Conservation (phyloP, 1,140 invertebrate species). For the Atta cephalotes region DNA sequence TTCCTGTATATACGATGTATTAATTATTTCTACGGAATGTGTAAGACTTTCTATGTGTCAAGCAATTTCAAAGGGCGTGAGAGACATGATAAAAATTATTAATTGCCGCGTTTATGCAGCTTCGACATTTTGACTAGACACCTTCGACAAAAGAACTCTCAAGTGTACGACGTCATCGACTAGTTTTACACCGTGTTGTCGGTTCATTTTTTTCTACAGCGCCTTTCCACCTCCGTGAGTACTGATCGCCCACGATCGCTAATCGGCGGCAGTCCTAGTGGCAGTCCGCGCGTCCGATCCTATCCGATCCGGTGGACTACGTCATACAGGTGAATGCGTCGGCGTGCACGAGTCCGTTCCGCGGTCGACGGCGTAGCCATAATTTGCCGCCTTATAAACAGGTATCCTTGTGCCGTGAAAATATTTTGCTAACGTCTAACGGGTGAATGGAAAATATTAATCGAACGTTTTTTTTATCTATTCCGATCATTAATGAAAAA, state of each 20-base stretch:
- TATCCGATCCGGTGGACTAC: constrained; percentile 79
- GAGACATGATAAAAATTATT: not conserved
- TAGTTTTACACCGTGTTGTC: constrained; percentile 67
- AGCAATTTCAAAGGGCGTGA: not conserved
- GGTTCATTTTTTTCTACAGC: constrained; percentile 70
- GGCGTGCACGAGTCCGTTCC: constrained; percentile 74
- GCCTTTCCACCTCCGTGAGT: constrained; percentile 74
- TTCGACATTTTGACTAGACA: constrained; percentile 38
- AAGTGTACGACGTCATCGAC: constrained; percentile 66
- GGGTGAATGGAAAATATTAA: constrained; percentile 50
- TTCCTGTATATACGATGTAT: not conserved
- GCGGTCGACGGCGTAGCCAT: constrained; percentile 71
- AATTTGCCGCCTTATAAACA: constrained; percentile 76
- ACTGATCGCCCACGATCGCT: constrained; percentile 73
- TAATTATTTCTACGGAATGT: not conserved
- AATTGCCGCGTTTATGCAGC: not conserved
- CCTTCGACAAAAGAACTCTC: constrained; percentile 42
- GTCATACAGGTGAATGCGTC: constrained; percentile 83
- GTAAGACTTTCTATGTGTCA: not conserved
- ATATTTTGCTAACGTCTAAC: constrained; percentile 62
- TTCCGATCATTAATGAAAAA: not conserved
- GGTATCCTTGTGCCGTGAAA: constrained; percentile 71
- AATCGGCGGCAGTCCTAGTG: constrained; percentile 69
- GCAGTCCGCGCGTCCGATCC: constrained; percentile 62
- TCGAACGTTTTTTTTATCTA: not conserved